These are phyloP conservation scores for Limanda limanda DNA, from an alignment of 2,113 vertebrate genomes.

Conservation along the genomic window DNA sequence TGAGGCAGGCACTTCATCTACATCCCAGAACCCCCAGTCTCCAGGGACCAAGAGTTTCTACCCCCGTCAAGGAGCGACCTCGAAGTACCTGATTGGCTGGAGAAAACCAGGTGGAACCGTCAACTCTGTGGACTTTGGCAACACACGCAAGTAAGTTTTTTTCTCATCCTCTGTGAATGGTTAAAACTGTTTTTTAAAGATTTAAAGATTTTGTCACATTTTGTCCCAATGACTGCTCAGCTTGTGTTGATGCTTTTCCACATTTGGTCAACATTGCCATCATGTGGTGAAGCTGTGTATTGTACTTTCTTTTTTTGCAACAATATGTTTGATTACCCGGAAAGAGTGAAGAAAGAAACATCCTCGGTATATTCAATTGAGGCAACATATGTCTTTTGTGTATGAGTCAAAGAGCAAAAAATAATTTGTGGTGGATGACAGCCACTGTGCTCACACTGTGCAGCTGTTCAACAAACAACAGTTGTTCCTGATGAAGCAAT, in stretches of 20 bases:
- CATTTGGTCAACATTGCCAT: constrained; percentile 50
- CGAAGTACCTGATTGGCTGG: constrained; percentile 99
- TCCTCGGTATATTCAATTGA: constrained; percentile 2
- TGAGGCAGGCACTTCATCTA: constrained; percentile 78
- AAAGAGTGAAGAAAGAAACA: constrained; percentile 1
- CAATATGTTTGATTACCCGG: background rate
- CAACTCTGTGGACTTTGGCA: constrained; percentile 98
- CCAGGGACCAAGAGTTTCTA: constrained; percentile 96
- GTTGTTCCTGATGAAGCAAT: background rate
- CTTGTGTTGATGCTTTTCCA: background rate
- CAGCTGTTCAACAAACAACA: constrained; percentile 9
- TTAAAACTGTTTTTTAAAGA: constrained; percentile 4
- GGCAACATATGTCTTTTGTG: constrained; percentile 1
- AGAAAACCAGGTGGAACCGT: constrained; percentile 98
- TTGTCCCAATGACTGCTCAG: constrained; percentile 8
- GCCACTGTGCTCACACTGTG: background rate
- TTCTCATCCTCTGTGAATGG: constrained; percentile 3
- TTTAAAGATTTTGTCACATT: too few species aligned
- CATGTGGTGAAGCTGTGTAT: constrained; percentile 51
- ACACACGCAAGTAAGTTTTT: constrained; percentile 93
- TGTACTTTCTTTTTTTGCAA: background rate
- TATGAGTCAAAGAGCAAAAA: background rate
- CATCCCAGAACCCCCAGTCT: constrained; percentile 87
- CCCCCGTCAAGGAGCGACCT: constrained; percentile 96
- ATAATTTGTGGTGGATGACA: constrained; percentile 4